Conservation (phyloP, 2,113 vertebrate species). For the Catharus minimus region DNA sequence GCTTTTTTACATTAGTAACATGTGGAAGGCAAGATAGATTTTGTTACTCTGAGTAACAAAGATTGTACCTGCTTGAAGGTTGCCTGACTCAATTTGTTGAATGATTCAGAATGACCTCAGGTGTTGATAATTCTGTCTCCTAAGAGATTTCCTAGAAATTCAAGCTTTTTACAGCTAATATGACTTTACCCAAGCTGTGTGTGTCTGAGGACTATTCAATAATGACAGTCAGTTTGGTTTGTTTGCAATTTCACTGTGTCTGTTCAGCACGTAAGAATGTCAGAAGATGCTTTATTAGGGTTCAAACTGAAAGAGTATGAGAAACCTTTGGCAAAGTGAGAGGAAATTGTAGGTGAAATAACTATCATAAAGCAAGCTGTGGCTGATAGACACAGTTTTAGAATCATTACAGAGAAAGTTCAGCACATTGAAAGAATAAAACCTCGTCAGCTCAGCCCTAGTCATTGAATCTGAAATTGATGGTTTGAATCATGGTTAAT, state of each 20-base stretch:
- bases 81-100: background rate
- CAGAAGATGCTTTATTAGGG: background rate
- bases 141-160: background rate
- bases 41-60: background rate
- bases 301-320: background rate
- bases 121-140: background rate
- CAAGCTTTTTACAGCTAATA: background rate
- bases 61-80: background rate
- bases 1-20: background rate
- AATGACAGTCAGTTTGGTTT: background rate
- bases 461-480: constrained; percentile 23
- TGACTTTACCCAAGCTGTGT: background rate
- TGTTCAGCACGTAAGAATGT: background rate
- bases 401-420: background rate
- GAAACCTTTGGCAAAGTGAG: constrained; percentile 6
- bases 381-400: background rate
- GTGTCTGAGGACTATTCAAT: background rate
- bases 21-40: background rate
- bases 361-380: background rate
- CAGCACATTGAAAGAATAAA: constrained; percentile 12
- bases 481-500: constrained; percentile 27
- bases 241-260: background rate
- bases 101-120: background rate
- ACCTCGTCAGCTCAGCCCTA: background rate
- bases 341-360: constrained; percentile 25